Evolutionary conservation across 2,113 vertebrate genomes (phyloP).

Genomic region (Phodopus roborovskii): DNA sequence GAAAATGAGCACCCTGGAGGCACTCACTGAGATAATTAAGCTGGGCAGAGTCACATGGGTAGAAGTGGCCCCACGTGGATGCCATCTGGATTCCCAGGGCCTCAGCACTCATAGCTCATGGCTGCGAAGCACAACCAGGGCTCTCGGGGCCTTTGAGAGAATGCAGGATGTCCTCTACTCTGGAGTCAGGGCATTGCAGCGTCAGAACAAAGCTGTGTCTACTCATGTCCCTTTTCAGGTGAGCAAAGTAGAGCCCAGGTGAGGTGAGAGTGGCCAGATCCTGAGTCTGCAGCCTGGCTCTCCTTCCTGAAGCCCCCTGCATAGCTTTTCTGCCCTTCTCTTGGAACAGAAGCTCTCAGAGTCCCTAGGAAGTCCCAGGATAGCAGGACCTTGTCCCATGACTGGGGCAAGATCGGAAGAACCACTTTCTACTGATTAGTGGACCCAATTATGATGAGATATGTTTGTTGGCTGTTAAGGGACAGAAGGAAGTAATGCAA

Average conservation of each 20-base stretch:
- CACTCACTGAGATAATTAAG: constrained; percentile 55
- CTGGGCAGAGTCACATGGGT: neutral
- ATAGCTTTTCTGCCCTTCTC: neutral
- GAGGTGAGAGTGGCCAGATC: neutral
- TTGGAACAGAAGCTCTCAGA: neutral
- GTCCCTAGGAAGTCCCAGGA: neutral
- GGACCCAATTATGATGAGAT: neutral
- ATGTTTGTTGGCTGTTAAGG: neutral
- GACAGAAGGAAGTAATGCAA: constrained; percentile 2
- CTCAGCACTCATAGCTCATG: neutral
- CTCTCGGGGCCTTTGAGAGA: neutral
- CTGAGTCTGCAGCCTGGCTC: neutral
- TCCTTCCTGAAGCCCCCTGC: neutral
- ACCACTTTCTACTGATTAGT: neutral
- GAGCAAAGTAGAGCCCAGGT: neutral
- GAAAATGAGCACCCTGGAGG: constrained; percentile 48
- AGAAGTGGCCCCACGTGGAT: neutral
- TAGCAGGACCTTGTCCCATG: neutral
- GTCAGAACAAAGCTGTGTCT: neutral
- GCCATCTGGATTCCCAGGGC: constrained; percentile 39
- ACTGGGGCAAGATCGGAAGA: neutral
- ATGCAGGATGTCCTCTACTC: neutral
- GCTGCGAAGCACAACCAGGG: neutral
- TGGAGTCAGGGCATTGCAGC: neutral
- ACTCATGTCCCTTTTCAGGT: neutral